These are phyloP conservation scores for Heterodera schachtii DNA, from an alignment of 1,140 invertebrate genomes.

Conservation along the genomic window DNA sequence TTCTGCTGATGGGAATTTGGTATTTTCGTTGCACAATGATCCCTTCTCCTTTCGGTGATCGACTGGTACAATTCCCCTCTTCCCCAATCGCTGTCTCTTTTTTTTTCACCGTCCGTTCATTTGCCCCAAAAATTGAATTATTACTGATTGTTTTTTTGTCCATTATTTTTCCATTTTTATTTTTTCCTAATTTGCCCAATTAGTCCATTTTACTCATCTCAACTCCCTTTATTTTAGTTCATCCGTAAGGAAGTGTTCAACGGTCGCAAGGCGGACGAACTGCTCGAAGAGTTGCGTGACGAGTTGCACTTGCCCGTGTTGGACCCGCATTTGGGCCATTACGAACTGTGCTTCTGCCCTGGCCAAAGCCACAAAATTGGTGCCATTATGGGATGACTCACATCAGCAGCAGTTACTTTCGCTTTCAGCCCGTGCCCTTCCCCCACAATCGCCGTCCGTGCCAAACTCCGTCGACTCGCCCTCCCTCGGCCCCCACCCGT, in stretches of 20 bases:
- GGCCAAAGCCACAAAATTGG: conserved; percentile 15
- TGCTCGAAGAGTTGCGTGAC: conserved; percentile 42
- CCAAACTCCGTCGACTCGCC: not conserved
- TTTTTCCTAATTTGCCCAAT: not conserved
- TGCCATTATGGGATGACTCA: not conserved
- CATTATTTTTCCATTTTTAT: not conserved
- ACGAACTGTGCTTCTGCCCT: conserved; percentile 46
- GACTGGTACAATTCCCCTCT: not conserved
- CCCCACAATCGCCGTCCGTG: not conserved
- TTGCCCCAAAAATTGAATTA: not conserved
- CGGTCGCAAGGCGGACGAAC: conserved; percentile 38
- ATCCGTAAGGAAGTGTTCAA: conserved; percentile 53
- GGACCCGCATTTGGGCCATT: conserved; percentile 40
- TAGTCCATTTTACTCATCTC: not conserved
- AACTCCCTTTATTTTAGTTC: conserved; percentile 38
- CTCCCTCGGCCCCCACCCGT: not conserved
- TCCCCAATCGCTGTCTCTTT: not conserved
- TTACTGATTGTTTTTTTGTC: not conserved
- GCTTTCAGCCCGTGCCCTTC: not conserved
- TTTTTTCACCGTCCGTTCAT: not conserved
- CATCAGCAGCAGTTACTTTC: not conserved
- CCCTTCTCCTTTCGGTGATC: too few relatives aligned
- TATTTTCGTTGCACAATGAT: too few relatives aligned
- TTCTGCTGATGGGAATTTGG: too few relatives aligned
- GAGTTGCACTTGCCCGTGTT: conserved; percentile 41